phyloP scores from a whole-genome alignment of 2,797 vertebrate species.

The Fundulus diaphanus region DNA sequence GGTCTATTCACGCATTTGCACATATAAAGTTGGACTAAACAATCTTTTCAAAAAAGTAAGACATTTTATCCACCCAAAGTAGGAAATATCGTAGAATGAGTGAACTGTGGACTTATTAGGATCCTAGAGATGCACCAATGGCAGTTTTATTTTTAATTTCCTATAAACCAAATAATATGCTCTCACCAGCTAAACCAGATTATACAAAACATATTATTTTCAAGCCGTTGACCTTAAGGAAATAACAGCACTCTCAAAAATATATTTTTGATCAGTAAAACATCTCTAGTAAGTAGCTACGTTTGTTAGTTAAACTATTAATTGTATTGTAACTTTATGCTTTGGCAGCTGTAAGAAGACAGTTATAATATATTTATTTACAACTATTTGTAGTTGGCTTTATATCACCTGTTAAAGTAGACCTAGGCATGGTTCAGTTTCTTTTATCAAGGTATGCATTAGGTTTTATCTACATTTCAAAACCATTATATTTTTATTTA shows the following conservation, averaged over 20 bases:
- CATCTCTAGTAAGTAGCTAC: background rate
- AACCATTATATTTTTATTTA: background rate
- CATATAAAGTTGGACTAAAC: conserved; percentile 2
- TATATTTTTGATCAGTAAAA: background rate
- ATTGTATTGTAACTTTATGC: background rate
- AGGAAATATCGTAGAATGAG: background rate
- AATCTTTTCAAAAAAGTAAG: background rate
- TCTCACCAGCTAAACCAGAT: background rate
- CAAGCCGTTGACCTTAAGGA: background rate
- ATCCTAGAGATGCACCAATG: background rate
- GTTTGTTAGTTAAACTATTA: background rate
- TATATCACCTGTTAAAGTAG: background rate
- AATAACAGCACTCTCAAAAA: background rate
- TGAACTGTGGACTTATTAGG: background rate
- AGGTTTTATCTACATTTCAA: background rate
- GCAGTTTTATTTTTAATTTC: background rate
- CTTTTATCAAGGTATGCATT: background rate
- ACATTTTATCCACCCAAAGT: background rate
- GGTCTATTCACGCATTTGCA: conserved; percentile 31
- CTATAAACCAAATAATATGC: background rate
- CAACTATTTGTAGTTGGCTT: background rate
- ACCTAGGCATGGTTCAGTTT: background rate
- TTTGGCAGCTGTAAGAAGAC: background rate
- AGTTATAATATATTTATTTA: background rate
- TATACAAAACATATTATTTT: background rate